These are phyloP conservation scores for Rhagophthalmus giganteus DNA, from an alignment of 2,888 invertebrate genomes.

Conservation along the genomic window DNA sequence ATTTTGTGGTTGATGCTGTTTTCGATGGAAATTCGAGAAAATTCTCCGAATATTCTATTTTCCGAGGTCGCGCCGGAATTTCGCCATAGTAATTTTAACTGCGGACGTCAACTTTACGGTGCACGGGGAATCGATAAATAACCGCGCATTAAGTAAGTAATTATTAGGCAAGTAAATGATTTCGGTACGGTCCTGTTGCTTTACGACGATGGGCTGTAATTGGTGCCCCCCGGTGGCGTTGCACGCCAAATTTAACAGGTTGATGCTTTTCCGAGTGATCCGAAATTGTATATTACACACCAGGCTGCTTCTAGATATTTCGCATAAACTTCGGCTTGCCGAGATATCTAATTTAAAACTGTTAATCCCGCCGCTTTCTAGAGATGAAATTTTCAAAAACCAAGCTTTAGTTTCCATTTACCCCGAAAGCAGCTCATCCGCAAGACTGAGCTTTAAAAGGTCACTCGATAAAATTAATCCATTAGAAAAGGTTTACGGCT, in stretches of 20 bases:
- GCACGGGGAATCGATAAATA: not conserved
- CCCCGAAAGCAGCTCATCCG: slow-evolving; percentile 5
- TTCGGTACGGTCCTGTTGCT: slow-evolving; percentile 5
- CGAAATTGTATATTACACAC: slow-evolving; percentile 42
- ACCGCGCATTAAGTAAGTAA: not conserved
- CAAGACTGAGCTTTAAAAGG: slow-evolving; percentile 4
- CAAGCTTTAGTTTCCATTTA: slow-evolving; percentile 9
- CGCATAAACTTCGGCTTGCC: slow-evolving; percentile 18
- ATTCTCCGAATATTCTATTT: slow-evolving; percentile 11
- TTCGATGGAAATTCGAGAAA: slow-evolving; percentile 9
- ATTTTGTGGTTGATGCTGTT: slow-evolving; percentile 4
- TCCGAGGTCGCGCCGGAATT: slow-evolving; percentile 1
- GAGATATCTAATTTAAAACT: slow-evolving; percentile 14
- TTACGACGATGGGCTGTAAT: slow-evolving; percentile 30
- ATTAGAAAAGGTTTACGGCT: not conserved
- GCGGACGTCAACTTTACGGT: not conserved
- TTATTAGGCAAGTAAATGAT: not conserved
- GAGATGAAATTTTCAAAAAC: slow-evolving; percentile 4
- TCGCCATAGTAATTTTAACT: slow-evolving; percentile 6
- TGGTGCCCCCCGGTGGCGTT: slow-evolving; percentile 33
- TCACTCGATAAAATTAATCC: slow-evolving; percentile 5
- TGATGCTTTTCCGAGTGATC: slow-evolving; percentile 42
- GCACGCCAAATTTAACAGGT: slow-evolving; percentile 42
- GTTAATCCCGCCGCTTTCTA: slow-evolving; percentile 9
- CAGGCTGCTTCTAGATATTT: slow-evolving; percentile 30